Percentiles rank a stretch among this genome's conserved stretches.
Conservation (phyloP, 1,140 invertebrate genomes). For the Akabosia matsudoensis region DNA sequence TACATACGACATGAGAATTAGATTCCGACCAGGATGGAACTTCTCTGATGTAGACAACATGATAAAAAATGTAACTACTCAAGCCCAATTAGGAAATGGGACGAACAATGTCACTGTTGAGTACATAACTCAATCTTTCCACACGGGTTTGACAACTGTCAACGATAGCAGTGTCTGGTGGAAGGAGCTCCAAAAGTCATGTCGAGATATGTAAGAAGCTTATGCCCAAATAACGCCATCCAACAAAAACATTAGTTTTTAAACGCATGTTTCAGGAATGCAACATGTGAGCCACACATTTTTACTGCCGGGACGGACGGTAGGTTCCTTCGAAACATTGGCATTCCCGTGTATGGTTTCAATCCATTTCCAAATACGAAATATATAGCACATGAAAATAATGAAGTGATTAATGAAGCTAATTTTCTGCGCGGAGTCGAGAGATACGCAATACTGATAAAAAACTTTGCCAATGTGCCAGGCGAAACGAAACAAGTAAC, state of each 20-base stretch:
- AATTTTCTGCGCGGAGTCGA: conserved; percentile 68
- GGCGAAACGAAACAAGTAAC: background rate
- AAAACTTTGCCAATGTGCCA: conserved; percentile 57
- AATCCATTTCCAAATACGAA: conserved; percentile 72
- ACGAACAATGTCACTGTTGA: conserved; percentile 47
- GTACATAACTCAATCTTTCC: background rate
- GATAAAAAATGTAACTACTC: background rate
- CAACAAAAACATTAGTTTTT: background rate
- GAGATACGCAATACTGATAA: conserved; percentile 64
- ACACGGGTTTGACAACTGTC: background rate
- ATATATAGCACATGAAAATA: conserved; percentile 69
- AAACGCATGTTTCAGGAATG: background rate
- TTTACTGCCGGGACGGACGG: conserved; percentile 57
- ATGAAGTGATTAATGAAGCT: conserved; percentile 68
- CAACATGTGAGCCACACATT: conserved; percentile 46
- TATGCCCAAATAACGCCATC: background rate
- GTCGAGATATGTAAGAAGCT: background rate
- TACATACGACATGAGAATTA: background rate
- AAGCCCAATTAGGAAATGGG: background rate
- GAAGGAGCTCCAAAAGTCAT: background rate
- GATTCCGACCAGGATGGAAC: background rate
- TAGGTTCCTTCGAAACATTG: conserved; percentile 53
- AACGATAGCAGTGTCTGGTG: no score
- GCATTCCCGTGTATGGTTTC: conserved; percentile 71
- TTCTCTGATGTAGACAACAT: background rate